Conservation (phyloP, 2,797 vertebrate genomes). For the Pseudochirops cupreus region DNA sequence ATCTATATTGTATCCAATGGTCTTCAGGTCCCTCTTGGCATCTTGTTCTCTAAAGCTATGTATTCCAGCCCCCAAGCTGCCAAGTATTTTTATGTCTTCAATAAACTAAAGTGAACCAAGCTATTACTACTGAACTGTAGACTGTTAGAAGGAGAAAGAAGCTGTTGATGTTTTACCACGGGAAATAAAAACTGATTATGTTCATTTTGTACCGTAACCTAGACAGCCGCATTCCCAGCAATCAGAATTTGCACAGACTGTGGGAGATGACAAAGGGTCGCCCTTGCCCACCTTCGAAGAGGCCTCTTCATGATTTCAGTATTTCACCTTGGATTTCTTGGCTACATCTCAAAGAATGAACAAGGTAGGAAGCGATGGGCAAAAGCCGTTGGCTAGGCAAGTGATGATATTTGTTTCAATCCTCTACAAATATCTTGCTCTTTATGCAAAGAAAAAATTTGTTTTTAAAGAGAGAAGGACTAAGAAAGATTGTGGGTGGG, state of each 20-base stretch:
- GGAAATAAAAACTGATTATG: constrained; percentile 83
- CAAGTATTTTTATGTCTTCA: constrained; percentile 79
- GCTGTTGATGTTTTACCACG: constrained; percentile 77
- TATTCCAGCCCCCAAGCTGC: constrained; percentile 74
- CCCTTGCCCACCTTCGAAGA: neutral
- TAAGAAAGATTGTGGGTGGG: neutral
- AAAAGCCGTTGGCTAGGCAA: constrained; percentile 20
- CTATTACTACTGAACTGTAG: constrained; percentile 82
- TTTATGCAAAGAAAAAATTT: constrained; percentile 19
- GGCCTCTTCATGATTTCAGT: constrained; percentile 6
- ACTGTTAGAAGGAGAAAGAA: constrained; percentile 76
- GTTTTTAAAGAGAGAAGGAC: neutral
- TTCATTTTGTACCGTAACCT: constrained; percentile 77
- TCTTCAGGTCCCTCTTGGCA: constrained; percentile 57
- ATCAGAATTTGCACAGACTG: constrained; percentile 58
- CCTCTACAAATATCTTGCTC: constrained; percentile 17
- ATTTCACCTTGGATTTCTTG: constrained; percentile 8
- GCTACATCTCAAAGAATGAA: constrained; percentile 32
- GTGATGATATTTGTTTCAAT: constrained; percentile 19
- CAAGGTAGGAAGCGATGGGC: constrained; percentile 1
- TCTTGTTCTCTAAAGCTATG: constrained; percentile 74
- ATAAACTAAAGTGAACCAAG: constrained; percentile 81
- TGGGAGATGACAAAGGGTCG: constrained; percentile 47
- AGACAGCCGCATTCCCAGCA: constrained; percentile 74
- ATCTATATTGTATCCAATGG: constrained; percentile 48